A percentile compares a stretch with the other conserved stretches of the same genome.
Evolutionary conservation across 2,113 vertebrate species (phyloP).

Genomic region (Xiphophorus hellerii): DNA sequence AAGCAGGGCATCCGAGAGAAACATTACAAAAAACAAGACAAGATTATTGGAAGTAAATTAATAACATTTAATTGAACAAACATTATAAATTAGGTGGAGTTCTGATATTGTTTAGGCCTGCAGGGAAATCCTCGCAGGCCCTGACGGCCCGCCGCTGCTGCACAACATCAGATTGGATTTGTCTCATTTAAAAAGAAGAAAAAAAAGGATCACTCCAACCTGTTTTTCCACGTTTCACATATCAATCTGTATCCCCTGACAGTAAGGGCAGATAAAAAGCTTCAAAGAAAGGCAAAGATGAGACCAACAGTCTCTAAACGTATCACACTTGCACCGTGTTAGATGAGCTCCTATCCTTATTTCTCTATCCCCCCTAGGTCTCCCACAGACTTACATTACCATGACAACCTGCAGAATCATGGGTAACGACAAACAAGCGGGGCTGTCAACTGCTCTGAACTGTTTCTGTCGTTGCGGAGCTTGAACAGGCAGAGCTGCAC

Average conservation of each 20-base stretch:
- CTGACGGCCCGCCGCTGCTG: too few relatives aligned
- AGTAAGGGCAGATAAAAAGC: constrained; percentile 8
- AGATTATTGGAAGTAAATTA: too few relatives aligned
- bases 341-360: constrained; percentile 33
- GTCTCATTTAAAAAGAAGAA: too few relatives aligned
- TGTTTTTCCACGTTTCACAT: background rate
- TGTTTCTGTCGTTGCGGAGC: constrained; percentile 24
- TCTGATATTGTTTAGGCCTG: too few relatives aligned
- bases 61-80: too few relatives aligned
- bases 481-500: background rate
- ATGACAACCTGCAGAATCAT: constrained; percentile 62
- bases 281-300: constrained; percentile 8
- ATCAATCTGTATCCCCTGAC: background rate
- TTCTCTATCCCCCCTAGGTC: constrained; percentile 44
- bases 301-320: constrained; percentile 32
- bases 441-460: constrained; percentile 34
- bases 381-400: constrained; percentile 52
- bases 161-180: too few relatives aligned
- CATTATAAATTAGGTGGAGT: too few relatives aligned
- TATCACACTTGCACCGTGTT: constrained; percentile 35
- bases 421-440: constrained; percentile 58
- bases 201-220: too few relatives aligned
- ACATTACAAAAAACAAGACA: too few relatives aligned
- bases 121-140: too few relatives aligned
- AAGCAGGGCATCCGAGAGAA: too few relatives aligned